Base-by-base conservation (phyloP, 2,888 invertebrate genomes). In the Xanthorhoe spadicearia region DNA sequence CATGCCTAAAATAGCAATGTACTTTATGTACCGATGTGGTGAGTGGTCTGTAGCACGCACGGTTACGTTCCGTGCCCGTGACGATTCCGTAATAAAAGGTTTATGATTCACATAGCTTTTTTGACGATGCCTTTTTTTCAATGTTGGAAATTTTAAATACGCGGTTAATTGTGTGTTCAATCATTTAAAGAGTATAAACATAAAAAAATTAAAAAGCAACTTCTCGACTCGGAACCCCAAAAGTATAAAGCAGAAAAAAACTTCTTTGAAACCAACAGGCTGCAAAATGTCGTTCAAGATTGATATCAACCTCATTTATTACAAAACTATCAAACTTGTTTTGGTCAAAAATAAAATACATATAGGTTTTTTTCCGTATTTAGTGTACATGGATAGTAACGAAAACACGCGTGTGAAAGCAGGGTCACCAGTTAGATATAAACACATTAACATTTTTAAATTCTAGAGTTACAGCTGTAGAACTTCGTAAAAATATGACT, bases 1-100 rank as follows among this genome's bases (percentile, higher is more conserved):
- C 52, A 64, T 18, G 53, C 54, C 64, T 1, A 68, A 68, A 64
- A 68, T 64, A 64, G 15, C 56, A 52, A 19, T 19, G 53, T 61
- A 50, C 63, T 57, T 64, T 64, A 64, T 69, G 66, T 69, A 70
- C 70, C 73, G 67, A 64, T 77, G 78, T 78, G 79, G 78, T 84
- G 85, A 84, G 83, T 77, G 81, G 81, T 74, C 81, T 75, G 77
- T 80, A 80, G 77, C 79, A 81, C 81, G 81, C 81, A 77, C 76
- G 74, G 83, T 86, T 86, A 84, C 84, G 86, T 85, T 83, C 81
- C 77, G 79, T 73, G 52, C 32, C 63, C 82, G 79, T 82, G 82
- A 84, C 81, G 84, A 81, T 79, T 71, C 80, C 83, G 77, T 82
- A 83, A 76, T 77, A 79, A 78, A 69, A 75, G 72, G 51, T 64